phyloP scores from a whole-genome alignment of 2,113 vertebrate species.

The Pseudonaja textilis region DNA sequence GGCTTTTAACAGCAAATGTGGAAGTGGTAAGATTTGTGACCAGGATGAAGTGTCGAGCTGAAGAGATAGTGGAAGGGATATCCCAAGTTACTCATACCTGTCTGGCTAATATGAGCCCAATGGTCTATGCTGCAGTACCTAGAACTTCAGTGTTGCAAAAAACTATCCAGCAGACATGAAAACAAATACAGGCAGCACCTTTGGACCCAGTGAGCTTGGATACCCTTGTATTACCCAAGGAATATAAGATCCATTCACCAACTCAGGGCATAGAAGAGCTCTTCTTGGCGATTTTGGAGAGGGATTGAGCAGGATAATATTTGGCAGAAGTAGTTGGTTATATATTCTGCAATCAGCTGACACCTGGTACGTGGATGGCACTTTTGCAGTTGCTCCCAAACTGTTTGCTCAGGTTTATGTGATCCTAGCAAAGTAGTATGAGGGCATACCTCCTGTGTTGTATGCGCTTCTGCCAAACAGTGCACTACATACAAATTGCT shows the following conservation, averaged over 20 bases:
- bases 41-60: neutral
- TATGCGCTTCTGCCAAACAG: too few species aligned
- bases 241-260: neutral
- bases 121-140: too few species aligned
- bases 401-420: neutral
- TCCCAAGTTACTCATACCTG: neutral
- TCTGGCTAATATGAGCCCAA: too few species aligned
- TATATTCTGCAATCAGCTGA: neutral
- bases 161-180: neutral
- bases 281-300: neutral
- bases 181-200: neutral
- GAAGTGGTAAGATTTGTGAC: neutral
- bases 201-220: neutral
- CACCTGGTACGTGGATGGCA: neutral
- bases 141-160: too few species aligned
- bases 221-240: neutral
- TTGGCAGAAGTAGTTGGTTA: neutral
- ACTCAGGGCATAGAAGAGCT: neutral
- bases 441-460: neutral
- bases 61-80: neutral
- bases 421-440: neutral
- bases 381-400: neutral
- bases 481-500: neutral
- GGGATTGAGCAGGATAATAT: neutral
- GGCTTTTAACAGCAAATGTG: neutral